Evolutionary conservation across 2,888 invertebrate genomes (phyloP).

Genomic region (Teleiodes luculella): DNA sequence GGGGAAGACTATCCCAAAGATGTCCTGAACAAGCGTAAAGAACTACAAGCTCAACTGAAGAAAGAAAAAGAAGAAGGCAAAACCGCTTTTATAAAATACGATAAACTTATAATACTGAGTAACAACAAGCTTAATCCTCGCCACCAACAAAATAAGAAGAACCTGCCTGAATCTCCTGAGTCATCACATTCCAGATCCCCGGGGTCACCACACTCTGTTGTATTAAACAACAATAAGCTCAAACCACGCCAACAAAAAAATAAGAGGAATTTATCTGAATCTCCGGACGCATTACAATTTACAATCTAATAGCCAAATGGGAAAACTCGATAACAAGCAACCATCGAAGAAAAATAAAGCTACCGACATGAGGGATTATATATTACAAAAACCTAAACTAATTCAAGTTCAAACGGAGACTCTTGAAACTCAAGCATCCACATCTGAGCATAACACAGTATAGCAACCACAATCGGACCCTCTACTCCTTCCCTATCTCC

Average conservation of each 20-base stretch:
- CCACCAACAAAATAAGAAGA: no score
- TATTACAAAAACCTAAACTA: background rate
- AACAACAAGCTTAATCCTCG: no score
- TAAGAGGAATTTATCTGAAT: background rate
- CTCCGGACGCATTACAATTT: background rate
- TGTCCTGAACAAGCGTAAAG: background rate
- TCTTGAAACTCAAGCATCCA: background rate
- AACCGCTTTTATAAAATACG: background rate
- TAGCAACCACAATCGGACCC: background rate
- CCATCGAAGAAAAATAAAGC: background rate
- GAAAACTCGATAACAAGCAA: background rate
- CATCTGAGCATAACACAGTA: background rate
- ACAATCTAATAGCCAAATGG: no score
- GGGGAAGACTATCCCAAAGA: background rate
- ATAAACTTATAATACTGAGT: no score
- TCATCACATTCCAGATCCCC: no score
- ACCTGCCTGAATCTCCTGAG: no score
- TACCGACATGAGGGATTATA: background rate
- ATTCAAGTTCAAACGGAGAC: background rate
- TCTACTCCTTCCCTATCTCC: background rate
- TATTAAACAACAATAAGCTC: no score
- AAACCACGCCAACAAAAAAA: no score
- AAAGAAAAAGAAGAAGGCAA: background rate
- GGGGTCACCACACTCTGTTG: no score
- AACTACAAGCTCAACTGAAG: background rate